These are phyloP conservation scores for Dunckerocampus dactyliophorus DNA, from an alignment of 2,113 vertebrate species.

Conservation along the genomic window DNA sequence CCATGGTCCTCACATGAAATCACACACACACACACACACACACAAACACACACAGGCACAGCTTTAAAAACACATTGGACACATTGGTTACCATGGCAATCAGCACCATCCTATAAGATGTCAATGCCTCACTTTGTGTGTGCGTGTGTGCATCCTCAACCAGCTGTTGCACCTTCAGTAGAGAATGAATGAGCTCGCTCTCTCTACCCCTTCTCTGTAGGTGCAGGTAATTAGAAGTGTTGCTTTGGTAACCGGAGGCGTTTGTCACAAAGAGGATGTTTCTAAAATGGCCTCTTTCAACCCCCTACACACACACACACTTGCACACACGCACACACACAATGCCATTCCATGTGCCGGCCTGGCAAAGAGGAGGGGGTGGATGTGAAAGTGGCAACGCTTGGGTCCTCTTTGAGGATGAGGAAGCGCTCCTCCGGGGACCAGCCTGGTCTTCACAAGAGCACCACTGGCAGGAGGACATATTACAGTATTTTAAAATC, in stretches of 20 bases:
- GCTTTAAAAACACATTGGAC: not conserved
- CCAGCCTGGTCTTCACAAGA: too few species aligned
- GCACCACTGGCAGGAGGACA: too few species aligned
- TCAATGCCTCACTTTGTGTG: not conserved
- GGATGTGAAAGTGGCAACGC: not conserved
- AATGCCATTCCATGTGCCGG: constrained; percentile 26
- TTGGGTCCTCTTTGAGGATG: not conserved
- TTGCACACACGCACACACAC: not conserved
- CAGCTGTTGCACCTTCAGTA: not conserved
- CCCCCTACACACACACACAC: not conserved
- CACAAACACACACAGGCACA: constrained; percentile 9
- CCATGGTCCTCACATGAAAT: not conserved
- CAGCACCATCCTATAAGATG: not conserved
- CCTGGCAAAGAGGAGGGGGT: constrained; percentile 10
- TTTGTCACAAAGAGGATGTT: constrained; percentile 44
- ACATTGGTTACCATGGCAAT: not conserved
- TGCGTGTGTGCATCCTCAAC: not conserved
- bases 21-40: constrained; percentile 9
- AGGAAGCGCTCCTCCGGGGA: not conserved
- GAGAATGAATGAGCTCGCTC: not conserved
- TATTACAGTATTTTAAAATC: too few species aligned
- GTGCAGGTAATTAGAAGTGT: constrained; percentile 40
- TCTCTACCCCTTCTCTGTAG: not conserved
- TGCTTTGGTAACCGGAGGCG: constrained; percentile 47
- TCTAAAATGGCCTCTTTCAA: constrained; percentile 21